A percentile compares a stretch with the other conserved stretches of the same genome.
phyloP scores from a whole-genome alignment of 2,797 vertebrate genomes.

The Rhinophrynus dorsalis region DNA sequence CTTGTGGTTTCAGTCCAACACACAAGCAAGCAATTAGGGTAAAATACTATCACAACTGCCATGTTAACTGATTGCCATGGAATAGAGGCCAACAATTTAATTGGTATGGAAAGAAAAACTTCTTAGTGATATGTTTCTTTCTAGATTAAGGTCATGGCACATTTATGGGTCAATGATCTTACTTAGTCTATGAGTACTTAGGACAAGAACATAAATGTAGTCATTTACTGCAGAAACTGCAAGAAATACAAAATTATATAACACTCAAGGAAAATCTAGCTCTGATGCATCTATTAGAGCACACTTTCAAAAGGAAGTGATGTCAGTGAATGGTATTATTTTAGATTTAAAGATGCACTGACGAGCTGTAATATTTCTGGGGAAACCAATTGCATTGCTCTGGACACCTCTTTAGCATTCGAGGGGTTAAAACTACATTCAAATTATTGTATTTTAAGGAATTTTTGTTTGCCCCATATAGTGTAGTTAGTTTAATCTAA shows the following conservation, averaged over 20 bases:
- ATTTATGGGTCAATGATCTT: constrained; percentile 20
- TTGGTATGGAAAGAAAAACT: constrained; percentile 16
- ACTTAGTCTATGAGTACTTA: constrained; percentile 21
- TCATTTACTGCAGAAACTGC: not conserved
- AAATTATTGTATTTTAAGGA: no score
- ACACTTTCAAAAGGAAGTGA: no score
- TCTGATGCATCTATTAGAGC: not conserved
- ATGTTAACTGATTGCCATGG: constrained; percentile 26
- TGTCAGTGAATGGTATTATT: no score
- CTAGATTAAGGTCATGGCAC: constrained; percentile 1
- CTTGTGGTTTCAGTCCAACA: constrained; percentile 39
- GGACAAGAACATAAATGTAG: not conserved
- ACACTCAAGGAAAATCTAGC: not conserved
- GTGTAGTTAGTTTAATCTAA: no score
- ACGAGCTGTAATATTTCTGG: no score
- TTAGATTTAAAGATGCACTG: not conserved
- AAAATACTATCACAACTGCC: constrained; percentile 27
- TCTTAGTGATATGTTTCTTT: not conserved
- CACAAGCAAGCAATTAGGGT: constrained; percentile 35
- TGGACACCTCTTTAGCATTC: no score
- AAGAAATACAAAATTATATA: not conserved
- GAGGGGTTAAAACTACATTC: no score
- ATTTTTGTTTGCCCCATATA: no score
- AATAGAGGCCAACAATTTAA: constrained; percentile 35
- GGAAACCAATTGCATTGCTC: no score